phyloP scores from a whole-genome alignment of 2,797 vertebrate genomes.

The Pangasius krempfi region DNA sequence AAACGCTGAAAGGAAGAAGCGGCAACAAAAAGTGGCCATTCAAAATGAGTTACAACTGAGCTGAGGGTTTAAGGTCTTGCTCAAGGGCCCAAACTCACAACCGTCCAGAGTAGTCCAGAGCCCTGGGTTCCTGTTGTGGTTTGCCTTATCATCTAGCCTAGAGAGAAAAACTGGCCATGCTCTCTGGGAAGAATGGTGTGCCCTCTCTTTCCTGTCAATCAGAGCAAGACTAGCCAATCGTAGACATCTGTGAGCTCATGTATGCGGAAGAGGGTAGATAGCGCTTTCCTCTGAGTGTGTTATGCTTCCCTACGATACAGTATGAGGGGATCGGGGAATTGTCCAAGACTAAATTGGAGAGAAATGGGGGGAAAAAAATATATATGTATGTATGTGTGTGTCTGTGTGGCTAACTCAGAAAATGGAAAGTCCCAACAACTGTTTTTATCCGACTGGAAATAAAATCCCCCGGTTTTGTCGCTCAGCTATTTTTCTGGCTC shows the following conservation, averaged over 20 bases:
- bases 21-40: background rate
- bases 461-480: background rate
- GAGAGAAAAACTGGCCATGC: background rate
- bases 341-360: too few species aligned
- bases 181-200: too few species aligned
- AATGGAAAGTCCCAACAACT: conserved; percentile 18
- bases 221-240: background rate
- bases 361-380: background rate
- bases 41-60: background rate
- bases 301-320: background rate
- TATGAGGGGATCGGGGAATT: background rate
- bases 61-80: background rate
- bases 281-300: too few species aligned
- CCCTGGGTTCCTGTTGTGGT: background rate
- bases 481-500: background rate
- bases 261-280: background rate
- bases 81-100: background rate
- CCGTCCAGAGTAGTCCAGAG: background rate
- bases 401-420: background rate
- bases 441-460: background rate
- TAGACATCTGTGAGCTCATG: background rate
- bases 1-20: background rate
- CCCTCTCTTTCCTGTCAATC: background rate
- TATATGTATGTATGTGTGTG: background rate
- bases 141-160: background rate